phyloP scores from a whole-genome alignment of 1,140 invertebrate species.

The Oncopodura yosiiana region DNA sequence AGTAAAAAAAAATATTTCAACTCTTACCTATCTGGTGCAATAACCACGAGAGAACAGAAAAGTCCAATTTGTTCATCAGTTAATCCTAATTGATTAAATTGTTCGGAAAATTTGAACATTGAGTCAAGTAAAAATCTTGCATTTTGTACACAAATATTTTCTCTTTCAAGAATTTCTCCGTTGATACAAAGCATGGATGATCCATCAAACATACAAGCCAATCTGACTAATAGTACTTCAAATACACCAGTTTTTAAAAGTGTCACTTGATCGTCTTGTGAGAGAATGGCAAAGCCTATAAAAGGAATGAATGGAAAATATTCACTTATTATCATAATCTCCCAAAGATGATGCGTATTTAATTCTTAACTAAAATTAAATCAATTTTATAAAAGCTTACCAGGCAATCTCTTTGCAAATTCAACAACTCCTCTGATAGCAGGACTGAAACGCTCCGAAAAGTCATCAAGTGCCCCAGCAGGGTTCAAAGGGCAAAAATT shows the following conservation, averaged over 20 bases:
- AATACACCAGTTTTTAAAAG: constrained; percentile 91
- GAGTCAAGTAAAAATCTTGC: constrained; percentile 89
- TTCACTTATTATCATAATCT: too few species aligned
- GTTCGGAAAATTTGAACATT: constrained; percentile 93
- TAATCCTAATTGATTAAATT: constrained; percentile 78
- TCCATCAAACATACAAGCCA: constrained; percentile 83
- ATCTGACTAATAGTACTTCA: constrained; percentile 80
- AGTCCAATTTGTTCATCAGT: constrained; percentile 87
- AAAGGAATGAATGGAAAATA: too few species aligned
- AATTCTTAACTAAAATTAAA: too few species aligned
- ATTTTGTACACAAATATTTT: constrained; percentile 66
- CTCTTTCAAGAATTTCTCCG: constrained; percentile 77
- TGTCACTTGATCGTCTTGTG: constrained; percentile 94
- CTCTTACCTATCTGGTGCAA: constrained; percentile 61
- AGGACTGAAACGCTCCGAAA: constrained; percentile 85
- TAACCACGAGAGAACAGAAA: constrained; percentile 89
- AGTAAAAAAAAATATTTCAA: neutral
- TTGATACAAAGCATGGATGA: constrained; percentile 87
- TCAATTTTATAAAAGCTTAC: too few species aligned
- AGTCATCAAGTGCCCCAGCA: constrained; percentile 74
- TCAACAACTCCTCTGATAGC: constrained; percentile 94
- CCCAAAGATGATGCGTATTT: too few species aligned
- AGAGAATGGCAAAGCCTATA: too few species aligned
- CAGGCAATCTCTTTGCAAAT: constrained; percentile 93
- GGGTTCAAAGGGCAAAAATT: constrained; percentile 89